phyloP scores from a whole-genome alignment of 2,797 vertebrate genomes.

The Micromesistius poutassou region DNA sequence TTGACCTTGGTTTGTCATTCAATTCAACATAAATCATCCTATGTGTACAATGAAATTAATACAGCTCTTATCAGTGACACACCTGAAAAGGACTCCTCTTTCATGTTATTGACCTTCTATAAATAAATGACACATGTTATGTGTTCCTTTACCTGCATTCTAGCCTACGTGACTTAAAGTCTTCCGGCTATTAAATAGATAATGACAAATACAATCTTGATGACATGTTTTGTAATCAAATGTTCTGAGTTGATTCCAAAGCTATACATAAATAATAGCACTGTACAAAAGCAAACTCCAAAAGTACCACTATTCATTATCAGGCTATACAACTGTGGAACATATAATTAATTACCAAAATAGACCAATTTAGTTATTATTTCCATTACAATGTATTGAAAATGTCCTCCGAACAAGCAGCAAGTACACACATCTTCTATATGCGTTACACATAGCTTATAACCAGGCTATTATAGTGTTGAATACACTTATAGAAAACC shows the following conservation, averaged over 20 bases:
- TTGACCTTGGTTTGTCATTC: neutral
- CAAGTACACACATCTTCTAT: neutral
- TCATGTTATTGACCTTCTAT: neutral
- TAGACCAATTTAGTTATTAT: neutral
- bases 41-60: neutral
- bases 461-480: neutral
- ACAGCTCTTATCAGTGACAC: neutral
- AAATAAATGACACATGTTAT: neutral
- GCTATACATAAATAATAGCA: neutral
- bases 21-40: neutral
- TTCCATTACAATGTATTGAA: neutral
- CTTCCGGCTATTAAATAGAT: neutral
- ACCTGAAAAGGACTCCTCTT: neutral
- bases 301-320: neutral
- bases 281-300: neutral
- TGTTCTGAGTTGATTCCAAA: neutral
- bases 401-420: neutral
- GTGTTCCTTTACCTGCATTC: neutral
- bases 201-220: neutral
- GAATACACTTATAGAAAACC: neutral
- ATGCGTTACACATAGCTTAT: neutral
- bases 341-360: neutral
- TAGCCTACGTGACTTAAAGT: neutral
- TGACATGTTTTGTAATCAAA: neutral
- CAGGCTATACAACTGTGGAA: neutral